Conservation (phyloP, 2,113 vertebrate species). For the Dipodomys merriami region DNA sequence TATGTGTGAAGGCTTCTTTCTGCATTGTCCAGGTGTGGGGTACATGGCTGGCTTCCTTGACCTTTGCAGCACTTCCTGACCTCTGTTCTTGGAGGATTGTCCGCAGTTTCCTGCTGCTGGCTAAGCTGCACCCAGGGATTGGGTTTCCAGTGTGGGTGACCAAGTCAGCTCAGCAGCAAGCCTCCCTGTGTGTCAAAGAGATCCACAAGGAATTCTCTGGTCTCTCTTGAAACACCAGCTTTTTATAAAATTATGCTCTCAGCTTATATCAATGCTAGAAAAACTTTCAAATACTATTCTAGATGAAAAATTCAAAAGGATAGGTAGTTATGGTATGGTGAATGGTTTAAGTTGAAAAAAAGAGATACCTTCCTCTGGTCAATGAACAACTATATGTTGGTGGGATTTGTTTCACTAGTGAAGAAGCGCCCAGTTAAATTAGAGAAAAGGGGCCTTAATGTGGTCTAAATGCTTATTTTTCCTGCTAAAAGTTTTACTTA, state of each 20-base stretch:
- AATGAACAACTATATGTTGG: neutral
- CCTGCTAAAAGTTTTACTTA: neutral
- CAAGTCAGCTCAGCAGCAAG: neutral
- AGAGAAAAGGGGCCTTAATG: neutral
- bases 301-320: neutral
- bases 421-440: neutral
- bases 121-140: neutral
- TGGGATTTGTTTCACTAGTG: neutral
- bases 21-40: neutral
- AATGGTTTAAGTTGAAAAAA: neutral
- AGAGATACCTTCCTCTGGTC: neutral
- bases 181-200: neutral
- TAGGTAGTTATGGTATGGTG: neutral
- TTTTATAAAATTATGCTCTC: neutral
- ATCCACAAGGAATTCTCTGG: neutral
- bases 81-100: neutral
- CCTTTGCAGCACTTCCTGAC: neutral
- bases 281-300: neutral
- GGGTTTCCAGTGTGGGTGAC: neutral
- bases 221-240: neutral
- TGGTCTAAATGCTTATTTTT: constrained; percentile 25
- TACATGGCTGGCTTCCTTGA: neutral
- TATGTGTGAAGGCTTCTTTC: neutral
- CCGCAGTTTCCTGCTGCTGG: neutral
- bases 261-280: neutral